phyloP scores from a whole-genome alignment of 1,140 invertebrate genomes.

The Whitmania pigra region DNA sequence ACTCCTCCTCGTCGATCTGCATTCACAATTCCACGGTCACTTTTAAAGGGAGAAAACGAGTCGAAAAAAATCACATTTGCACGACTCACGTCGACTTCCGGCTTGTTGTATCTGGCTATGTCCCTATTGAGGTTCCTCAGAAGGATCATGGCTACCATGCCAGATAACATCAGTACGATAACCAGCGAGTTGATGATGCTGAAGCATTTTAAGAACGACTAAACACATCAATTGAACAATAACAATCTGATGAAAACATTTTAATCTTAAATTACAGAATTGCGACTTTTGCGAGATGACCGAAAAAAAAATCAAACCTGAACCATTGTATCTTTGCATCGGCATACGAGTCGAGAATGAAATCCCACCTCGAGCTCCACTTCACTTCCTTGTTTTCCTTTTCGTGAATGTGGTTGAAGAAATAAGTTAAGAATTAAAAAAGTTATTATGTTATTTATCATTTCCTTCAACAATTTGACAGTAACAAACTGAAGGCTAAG shows the following conservation, averaged over 20 bases:
- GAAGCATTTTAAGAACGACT: slow-evolving; percentile 20
- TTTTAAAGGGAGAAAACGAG: background rate
- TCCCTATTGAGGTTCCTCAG: slow-evolving; percentile 92
- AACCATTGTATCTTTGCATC: slow-evolving; percentile 99
- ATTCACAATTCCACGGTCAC: background rate
- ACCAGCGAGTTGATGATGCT: slow-evolving; percentile 50
- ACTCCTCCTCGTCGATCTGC: slow-evolving; percentile 91
- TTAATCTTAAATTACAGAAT: no score
- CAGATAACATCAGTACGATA: slow-evolving; percentile 59
- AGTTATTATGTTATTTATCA: background rate
- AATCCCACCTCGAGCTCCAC: slow-evolving; percentile 99
- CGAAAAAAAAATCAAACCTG: slow-evolving; percentile 50
- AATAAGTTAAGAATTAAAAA: background rate
- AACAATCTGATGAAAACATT: background rate
- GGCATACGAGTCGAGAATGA: slow-evolving; percentile 92
- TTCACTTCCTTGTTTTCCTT: slow-evolving; percentile 70
- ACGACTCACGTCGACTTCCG: slow-evolving; percentile 43
- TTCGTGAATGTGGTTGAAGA: slow-evolving; percentile 24
- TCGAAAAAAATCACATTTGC: no score
- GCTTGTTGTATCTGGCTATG: slow-evolving; percentile 92
- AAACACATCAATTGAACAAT: no score
- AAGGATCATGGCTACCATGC: slow-evolving; percentile 99
- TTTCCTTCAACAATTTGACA: no score
- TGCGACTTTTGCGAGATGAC: no score
- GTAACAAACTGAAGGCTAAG: no score